Evolutionary conservation across 2,797 vertebrate species (phyloP).

Genomic region (Tiaroga cobitis): DNA sequence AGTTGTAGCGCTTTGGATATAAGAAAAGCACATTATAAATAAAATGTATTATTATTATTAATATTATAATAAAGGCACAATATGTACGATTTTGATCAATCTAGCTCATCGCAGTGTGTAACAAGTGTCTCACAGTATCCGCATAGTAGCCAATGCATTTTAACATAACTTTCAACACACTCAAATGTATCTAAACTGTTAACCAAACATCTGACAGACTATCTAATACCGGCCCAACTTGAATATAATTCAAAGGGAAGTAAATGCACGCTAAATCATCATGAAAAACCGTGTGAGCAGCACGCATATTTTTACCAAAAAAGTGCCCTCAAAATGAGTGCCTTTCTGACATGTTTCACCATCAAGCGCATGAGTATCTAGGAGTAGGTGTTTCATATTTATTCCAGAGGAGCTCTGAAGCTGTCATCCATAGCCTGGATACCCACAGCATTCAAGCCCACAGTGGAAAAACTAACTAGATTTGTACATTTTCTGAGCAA

Average conservation of each 20-base stretch:
- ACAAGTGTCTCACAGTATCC: too few species aligned
- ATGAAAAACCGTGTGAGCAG: neutral
- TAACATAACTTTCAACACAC: too few species aligned
- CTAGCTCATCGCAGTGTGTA: too few species aligned
- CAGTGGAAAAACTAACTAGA: neutral
- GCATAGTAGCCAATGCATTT: too few species aligned
- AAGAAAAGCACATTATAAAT: too few species aligned
- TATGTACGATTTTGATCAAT: too few species aligned
- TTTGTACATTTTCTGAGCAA: neutral
- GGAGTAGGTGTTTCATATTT: slow-evolving; percentile 30
- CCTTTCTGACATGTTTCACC: slow-evolving; percentile 25
- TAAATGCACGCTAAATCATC: slow-evolving; percentile 10
- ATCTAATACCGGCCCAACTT: neutral
- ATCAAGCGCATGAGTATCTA: neutral
- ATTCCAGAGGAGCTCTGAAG: slow-evolving; percentile 6
- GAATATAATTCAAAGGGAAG: slow-evolving; percentile 1
- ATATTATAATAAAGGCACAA: too few species aligned
- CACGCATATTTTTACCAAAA: slow-evolving; percentile 26
- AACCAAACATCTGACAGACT: slow-evolving; percentile 19
- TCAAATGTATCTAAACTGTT: too few species aligned
- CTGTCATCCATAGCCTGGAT: neutral
- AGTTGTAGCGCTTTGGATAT: too few species aligned
- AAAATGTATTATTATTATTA: too few species aligned
- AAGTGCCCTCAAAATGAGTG: neutral
- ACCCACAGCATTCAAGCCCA: neutral